A percentile compares a stretch with the other conserved stretches of the same genome.
Conservation (phyloP, 1,140 invertebrate genomes). For the Sycophila sp. region DNA sequence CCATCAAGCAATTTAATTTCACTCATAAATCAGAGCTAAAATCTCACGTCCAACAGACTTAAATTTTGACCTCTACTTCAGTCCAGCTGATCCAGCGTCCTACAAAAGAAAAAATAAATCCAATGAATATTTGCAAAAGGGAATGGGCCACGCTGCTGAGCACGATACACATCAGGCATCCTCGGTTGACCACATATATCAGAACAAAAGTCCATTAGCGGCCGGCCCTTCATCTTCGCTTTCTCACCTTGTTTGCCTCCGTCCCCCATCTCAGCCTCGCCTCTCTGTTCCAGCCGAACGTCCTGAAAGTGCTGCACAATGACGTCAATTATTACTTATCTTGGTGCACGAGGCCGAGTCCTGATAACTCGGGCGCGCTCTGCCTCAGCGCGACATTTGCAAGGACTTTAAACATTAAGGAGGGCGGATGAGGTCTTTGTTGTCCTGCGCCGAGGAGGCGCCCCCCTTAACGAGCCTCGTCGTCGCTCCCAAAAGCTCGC, state of each 20-base stretch:
- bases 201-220: background rate
- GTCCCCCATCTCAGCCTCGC: background rate
- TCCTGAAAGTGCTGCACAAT: slow-evolving; percentile 49
- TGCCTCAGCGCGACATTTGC: slow-evolving; percentile 60
- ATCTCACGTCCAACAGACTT: too few relatives aligned
- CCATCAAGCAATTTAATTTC: too few relatives aligned
- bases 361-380: slow-evolving; percentile 42
- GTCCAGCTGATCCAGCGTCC: too few relatives aligned
- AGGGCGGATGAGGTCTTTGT: slow-evolving; percentile 56
- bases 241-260: background rate
- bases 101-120: too few relatives aligned
- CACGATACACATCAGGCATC: too few relatives aligned
- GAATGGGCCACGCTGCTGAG: too few relatives aligned
- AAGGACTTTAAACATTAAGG: slow-evolving; percentile 54
- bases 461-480: slow-evolving; percentile 49
- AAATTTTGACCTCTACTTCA: too few relatives aligned
- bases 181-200: too few relatives aligned
- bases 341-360: slow-evolving; percentile 41
- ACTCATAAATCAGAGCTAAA: too few relatives aligned
- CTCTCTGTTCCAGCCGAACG: slow-evolving; percentile 49
- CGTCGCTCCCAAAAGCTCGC: slow-evolving; percentile 58
- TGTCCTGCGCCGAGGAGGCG: slow-evolving; percentile 42
- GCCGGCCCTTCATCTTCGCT: background rate
- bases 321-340: slow-evolving; percentile 53
- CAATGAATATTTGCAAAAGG: too few relatives aligned